Evolutionary conservation across 2,797 vertebrate species (phyloP).

Genomic region (Bovichtus diacanthus): DNA sequence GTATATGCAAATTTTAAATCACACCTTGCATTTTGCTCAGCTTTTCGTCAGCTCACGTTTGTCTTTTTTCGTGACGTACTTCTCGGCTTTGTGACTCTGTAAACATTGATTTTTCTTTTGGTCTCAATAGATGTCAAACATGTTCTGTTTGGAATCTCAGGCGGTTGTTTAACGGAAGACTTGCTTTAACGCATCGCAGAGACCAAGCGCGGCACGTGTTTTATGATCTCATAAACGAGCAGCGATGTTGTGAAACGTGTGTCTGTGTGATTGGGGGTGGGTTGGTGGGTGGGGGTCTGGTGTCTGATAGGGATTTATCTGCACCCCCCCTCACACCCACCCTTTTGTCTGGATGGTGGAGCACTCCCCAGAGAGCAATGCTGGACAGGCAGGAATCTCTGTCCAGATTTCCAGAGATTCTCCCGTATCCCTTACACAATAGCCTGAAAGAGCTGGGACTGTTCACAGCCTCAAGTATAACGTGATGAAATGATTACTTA

Average conservation of each 20-base stretch:
- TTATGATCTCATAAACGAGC: constrained; percentile 88
- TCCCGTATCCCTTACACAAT: constrained; percentile 78
- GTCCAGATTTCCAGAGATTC: constrained; percentile 87
- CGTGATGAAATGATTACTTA: constrained; percentile 40
- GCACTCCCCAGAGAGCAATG: constrained; percentile 87
- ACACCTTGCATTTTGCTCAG: constrained; percentile 48
- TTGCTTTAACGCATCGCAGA: constrained; percentile 86
- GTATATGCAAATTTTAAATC: constrained; percentile 51
- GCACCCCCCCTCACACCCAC: constrained; percentile 53
- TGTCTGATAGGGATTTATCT: constrained; percentile 86
- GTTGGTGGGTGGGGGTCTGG: constrained; percentile 66
- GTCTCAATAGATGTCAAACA: constrained; percentile 67
- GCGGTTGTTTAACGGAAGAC: constrained; percentile 84
- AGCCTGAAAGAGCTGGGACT: constrained; percentile 48
- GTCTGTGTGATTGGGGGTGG: constrained; percentile 70
- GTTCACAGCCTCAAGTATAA: constrained; percentile 37
- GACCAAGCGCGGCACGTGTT: constrained; percentile 84
- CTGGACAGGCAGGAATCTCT: constrained; percentile 83
- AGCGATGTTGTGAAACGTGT: constrained; percentile 87
- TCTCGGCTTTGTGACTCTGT: constrained; percentile 33
- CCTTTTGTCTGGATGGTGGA: constrained; percentile 86
- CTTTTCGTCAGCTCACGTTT: constrained; percentile 16
- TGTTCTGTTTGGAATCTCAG: constrained; percentile 76
- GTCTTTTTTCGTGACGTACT: constrained; percentile 31
- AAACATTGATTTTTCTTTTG: constrained; percentile 66